Percentiles rank a stretch among this genome's conserved stretches.
Evolutionary conservation across 2,888 invertebrate species (phyloP).

Genomic region (Eupelmus urozonus): DNA sequence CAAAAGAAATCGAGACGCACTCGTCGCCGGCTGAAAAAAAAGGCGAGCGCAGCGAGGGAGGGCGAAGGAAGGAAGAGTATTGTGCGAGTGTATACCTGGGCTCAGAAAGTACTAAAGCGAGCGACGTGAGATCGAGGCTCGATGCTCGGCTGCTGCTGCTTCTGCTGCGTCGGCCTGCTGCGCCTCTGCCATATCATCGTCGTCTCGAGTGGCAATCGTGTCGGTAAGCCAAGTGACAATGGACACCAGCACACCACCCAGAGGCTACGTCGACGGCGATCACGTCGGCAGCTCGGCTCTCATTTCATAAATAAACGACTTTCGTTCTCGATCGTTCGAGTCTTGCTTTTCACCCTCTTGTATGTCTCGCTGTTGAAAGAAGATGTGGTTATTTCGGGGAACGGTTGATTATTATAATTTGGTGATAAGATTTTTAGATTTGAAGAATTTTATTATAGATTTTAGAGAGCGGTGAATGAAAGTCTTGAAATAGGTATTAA

Average conservation of each 20-base stretch:
- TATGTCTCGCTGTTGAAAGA: too few species aligned
- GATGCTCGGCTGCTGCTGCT: not conserved
- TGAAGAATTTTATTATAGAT: too few species aligned
- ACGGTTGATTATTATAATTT: too few species aligned
- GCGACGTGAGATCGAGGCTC: not conserved
- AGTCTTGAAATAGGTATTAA: too few species aligned
- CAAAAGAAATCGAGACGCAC: too few species aligned
- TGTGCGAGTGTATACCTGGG: not conserved
- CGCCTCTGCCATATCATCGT: not conserved
- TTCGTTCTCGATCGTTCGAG: too few species aligned
- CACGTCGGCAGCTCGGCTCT: not conserved
- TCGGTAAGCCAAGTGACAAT: not conserved
- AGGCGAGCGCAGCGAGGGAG: not conserved
- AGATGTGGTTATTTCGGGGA: too few species aligned
- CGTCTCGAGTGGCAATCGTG: slow-evolving; percentile 59
- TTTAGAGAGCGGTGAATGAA: too few species aligned
- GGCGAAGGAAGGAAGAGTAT: not conserved
- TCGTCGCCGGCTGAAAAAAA: not conserved
- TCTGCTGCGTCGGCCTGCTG: too few species aligned
- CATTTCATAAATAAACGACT: slow-evolving; percentile 4
- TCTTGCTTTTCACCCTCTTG: not conserved
- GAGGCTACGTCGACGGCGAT: not conserved
- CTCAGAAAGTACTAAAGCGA: not conserved
- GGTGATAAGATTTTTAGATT: too few species aligned
- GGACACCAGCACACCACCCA: too few species aligned